Conservation (phyloP, 2,113 vertebrate species). For the Phycodurus eques region DNA sequence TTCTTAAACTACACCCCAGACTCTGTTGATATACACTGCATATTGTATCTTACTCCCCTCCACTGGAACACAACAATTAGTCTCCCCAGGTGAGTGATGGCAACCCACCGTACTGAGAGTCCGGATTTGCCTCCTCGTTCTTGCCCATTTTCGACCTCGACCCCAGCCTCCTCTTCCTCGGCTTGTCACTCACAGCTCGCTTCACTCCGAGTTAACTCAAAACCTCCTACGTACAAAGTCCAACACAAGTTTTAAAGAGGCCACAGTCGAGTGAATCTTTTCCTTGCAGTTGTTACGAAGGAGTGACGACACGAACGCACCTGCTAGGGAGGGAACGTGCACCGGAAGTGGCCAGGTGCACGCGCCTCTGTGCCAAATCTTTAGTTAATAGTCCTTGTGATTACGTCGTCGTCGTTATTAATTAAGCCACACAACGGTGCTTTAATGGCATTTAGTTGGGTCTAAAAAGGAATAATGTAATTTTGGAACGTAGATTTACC, state of each 20-base stretch:
- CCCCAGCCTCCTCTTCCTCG: background rate
- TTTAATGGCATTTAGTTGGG: background rate
- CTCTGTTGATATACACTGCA: background rate
- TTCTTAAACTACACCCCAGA: background rate
- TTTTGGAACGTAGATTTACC: background rate
- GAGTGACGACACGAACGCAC: constrained; percentile 50
- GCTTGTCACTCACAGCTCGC: background rate
- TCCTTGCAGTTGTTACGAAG: constrained; percentile 44
- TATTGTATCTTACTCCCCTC: background rate
- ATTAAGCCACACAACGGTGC: background rate
- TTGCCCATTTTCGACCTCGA: constrained; percentile 15
- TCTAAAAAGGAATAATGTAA: background rate
- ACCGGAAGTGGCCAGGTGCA: constrained; percentile 23
- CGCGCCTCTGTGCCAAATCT: background rate
- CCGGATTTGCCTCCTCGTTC: constrained; percentile 32
- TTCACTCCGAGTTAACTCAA: background rate
- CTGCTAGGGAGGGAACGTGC: constrained; percentile 38
- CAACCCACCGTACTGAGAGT: constrained; percentile 68
- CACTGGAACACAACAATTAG: background rate
- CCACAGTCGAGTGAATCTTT: constrained; percentile 51
- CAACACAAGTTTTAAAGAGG: background rate
- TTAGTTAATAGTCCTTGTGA: background rate
- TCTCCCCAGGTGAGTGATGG: constrained; percentile 5
- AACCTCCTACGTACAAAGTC: background rate
- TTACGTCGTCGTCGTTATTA: background rate